These are phyloP conservation scores for Crotophaga sulcirostris DNA, from an alignment of 2,113 vertebrate species.

Conservation along the genomic window DNA sequence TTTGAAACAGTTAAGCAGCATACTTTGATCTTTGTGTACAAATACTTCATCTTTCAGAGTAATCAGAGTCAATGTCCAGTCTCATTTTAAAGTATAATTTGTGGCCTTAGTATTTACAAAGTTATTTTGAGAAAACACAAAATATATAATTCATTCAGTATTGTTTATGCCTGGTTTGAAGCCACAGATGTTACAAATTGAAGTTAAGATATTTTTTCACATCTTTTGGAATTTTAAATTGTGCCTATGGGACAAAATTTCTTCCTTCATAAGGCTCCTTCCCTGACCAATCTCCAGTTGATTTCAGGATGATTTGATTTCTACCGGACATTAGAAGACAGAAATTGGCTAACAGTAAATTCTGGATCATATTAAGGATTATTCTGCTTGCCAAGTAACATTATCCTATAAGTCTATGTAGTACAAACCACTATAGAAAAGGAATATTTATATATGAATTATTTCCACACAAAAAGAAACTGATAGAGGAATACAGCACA, in stretches of 20 bases:
- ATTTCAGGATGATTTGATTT: background rate
- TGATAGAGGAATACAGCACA: background rate
- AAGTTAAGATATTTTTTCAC: background rate
- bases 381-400: background rate
- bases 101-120: slow-evolving; percentile 31
- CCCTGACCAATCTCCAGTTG: background rate
- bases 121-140: slow-evolving; percentile 37
- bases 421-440: background rate
- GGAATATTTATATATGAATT: background rate
- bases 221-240: slow-evolving; percentile 4
- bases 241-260: background rate
- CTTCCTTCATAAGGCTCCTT: background rate
- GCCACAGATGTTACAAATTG: slow-evolving; percentile 31
- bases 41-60: background rate
- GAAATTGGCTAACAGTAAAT: slow-evolving; percentile 4
- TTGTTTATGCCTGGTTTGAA: slow-evolving; percentile 27
- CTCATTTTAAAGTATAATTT: slow-evolving; percentile 24
- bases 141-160: background rate
- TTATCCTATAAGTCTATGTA: background rate
- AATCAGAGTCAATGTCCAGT: background rate
- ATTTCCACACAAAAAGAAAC: slow-evolving; percentile 7
- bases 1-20: background rate
- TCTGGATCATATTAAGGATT: background rate
- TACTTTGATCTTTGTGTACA: slow-evolving; percentile 27
- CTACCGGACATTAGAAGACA: background rate